These are phyloP conservation scores for Thermophis baileyi DNA, from an alignment of 2,113 vertebrate species.

Conservation along the genomic window DNA sequence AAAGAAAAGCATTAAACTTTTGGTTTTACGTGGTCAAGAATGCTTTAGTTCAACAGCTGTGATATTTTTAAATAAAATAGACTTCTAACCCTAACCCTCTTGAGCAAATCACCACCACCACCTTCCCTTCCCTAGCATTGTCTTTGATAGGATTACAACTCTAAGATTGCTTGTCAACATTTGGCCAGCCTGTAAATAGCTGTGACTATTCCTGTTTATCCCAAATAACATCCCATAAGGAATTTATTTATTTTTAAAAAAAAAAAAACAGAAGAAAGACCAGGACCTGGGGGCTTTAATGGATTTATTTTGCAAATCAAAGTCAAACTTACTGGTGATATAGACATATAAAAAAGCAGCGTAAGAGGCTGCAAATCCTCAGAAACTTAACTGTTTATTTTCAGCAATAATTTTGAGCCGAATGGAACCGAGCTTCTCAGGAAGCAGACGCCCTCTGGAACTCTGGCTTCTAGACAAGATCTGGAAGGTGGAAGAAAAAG, in stretches of 20 bases:
- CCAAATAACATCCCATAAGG: neutral
- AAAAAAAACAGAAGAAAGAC: neutral
- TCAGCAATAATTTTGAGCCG: constrained; percentile 67
- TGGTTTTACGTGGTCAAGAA: neutral
- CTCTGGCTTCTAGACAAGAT: constrained; percentile 51
- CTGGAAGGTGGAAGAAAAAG: constrained; percentile 27
- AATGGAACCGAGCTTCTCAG: constrained; percentile 15
- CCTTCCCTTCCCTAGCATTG: neutral
- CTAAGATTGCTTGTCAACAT: neutral
- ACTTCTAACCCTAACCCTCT: neutral
- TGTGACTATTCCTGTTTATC: neutral
- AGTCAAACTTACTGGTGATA: neutral
- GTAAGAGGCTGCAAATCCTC: neutral
- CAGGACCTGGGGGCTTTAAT: too few species aligned
- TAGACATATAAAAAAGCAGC: too few species aligned
- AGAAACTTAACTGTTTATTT: constrained; percentile 70
- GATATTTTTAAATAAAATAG: neutral
- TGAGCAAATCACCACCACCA: neutral
- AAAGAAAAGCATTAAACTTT: neutral
- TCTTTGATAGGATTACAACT: neutral
- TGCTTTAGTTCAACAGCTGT: too few species aligned
- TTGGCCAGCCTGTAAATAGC: neutral
- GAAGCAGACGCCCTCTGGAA: neutral
- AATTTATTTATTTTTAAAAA: neutral
- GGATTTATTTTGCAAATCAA: neutral